A percentile compares a stretch with the other conserved stretches of the same genome.
These are phyloP conservation scores for Poecilia velifera DNA, from an alignment of 2,797 vertebrate genomes.

Conservation along the genomic window DNA sequence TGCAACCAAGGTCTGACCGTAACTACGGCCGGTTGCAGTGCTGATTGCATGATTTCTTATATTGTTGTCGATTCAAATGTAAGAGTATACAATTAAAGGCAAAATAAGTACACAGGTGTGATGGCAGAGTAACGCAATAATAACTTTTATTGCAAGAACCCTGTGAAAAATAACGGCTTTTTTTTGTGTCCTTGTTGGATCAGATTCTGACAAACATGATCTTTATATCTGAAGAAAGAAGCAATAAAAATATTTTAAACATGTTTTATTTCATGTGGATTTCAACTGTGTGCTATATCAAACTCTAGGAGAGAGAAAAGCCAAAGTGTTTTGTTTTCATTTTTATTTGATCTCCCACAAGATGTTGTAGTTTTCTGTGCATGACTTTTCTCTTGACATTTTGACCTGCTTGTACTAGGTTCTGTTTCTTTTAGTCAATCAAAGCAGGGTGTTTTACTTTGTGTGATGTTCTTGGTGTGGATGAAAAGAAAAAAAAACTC, in stretches of 20 bases:
- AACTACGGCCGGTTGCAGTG: slow-evolving; percentile 39
- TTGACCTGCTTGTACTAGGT: neutral
- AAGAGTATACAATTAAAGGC: neutral
- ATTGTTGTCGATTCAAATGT: neutral
- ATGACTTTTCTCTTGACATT: neutral
- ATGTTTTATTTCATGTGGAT: neutral
- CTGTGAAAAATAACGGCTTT: neutral
- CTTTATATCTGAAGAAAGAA: neutral
- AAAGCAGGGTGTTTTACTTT: neutral
- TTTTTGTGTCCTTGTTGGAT: neutral
- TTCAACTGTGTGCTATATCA: neutral
- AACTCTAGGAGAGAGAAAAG: neutral
- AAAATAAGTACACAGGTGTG: neutral
- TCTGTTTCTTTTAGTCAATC: neutral
- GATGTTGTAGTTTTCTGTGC: neutral
- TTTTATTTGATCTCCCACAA: neutral
- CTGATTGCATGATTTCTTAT: slow-evolving; percentile 26
- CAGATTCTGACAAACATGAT: neutral
- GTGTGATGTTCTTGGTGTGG: slow-evolving; percentile 16
- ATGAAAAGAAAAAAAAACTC: neutral
- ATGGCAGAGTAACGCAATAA: neutral
- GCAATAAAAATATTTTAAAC: neutral
- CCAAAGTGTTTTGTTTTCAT: neutral
- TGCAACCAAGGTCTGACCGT: slow-evolving; percentile 82
- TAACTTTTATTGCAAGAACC: neutral